Percentiles rank a stretch among this genome's conserved stretches.
Conservation (phyloP, 2,797 vertebrate species). For the Alca torda region DNA sequence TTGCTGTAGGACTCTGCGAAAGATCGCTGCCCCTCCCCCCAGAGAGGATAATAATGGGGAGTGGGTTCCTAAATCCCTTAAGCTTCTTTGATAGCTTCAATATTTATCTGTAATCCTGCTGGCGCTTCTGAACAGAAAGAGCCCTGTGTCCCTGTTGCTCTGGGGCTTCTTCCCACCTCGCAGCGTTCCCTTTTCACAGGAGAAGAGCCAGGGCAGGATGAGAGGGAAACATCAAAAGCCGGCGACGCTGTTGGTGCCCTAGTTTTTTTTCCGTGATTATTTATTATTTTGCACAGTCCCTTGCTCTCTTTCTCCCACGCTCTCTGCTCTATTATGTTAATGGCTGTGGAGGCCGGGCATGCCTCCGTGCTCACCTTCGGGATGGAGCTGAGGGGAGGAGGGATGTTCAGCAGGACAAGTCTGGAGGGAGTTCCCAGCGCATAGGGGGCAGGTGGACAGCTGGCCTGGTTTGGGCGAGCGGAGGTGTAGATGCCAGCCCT, state of each 20-base stretch:
- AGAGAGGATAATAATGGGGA: constrained; percentile 23
- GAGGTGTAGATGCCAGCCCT: background rate
- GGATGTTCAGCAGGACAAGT: background rate
- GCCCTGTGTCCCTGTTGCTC: background rate
- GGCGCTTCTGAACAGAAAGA: background rate
- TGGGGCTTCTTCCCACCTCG: constrained; percentile 2
- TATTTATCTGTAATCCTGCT: constrained; percentile 53
- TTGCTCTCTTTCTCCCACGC: background rate
- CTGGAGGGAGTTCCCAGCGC: background rate
- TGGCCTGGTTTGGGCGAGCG: accelerated
- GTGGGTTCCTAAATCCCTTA: constrained; percentile 61
- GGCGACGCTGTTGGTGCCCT: background rate
- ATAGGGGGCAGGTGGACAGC: accelerated
- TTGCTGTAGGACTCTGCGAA: background rate
- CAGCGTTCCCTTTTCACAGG: background rate
- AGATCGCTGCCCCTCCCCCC: background rate
- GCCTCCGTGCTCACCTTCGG: background rate
- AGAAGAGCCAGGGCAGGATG: background rate
- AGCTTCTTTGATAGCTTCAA: constrained; percentile 61
- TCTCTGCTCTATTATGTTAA: background rate
- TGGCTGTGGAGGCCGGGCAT: background rate
- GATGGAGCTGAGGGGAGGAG: background rate
- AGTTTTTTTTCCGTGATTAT: background rate
- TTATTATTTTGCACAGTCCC: constrained; percentile 15
- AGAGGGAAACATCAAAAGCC: constrained; percentile 25